A percentile compares a stretch with the other conserved stretches of the same genome.
phyloP scores from a whole-genome alignment of 2,113 vertebrate species.

The Cynopterus brachyotis region DNA sequence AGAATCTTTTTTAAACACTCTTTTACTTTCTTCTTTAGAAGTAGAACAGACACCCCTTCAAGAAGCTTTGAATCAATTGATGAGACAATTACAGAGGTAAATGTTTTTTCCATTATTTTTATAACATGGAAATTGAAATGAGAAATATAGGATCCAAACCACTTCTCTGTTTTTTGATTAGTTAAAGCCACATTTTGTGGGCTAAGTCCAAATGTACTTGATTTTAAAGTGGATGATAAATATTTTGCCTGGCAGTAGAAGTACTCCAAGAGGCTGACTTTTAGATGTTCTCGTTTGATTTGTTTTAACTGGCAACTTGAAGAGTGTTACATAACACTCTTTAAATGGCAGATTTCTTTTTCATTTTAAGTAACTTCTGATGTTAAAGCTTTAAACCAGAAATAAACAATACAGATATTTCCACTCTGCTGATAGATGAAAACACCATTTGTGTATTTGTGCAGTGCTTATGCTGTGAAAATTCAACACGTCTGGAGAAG shows the following conservation, averaged over 20 bases:
- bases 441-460: background rate
- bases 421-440: background rate
- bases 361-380: constrained; percentile 46
- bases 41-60: constrained; percentile 96
- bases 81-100: constrained; percentile 97
- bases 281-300: constrained; percentile 45
- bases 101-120: constrained; percentile 42
- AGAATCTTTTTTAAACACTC: constrained; percentile 45
- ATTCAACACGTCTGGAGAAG: background rate
- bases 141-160: background rate
- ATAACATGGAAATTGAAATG: constrained; percentile 27
- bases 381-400: constrained; percentile 37
- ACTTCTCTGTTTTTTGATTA: constrained; percentile 34
- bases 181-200: constrained; percentile 18
- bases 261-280: constrained; percentile 11
- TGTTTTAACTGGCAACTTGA: constrained; percentile 52
- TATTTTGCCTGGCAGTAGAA: constrained; percentile 48
- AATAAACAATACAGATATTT: constrained; percentile 11
- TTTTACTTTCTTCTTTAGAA: constrained; percentile 79
- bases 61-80: constrained; percentile 95
- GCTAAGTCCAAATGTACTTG: background rate
- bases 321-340: constrained; percentile 47
- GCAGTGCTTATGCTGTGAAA: background rate
- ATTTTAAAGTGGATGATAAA: constrained; percentile 67
- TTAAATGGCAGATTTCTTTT: constrained; percentile 31